Evolutionary conservation across 2,797 vertebrate genomes (phyloP).

Genomic region (Neosilurus mollespiculum): DNA sequence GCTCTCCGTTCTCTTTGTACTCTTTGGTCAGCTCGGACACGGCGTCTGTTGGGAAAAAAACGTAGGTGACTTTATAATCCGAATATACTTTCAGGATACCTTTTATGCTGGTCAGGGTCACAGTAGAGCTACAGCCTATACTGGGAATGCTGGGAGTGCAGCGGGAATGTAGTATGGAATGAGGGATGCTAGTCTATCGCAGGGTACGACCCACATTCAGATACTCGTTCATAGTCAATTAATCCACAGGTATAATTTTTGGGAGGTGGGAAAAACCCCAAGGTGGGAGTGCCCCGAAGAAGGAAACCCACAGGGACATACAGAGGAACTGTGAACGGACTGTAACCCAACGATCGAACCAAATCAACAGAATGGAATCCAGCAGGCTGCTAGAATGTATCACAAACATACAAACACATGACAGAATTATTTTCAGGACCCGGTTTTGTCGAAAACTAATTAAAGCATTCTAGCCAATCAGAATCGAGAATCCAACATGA

Average conservation of each 20-base stretch:
- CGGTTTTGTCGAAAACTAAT: not conserved
- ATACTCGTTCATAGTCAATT: no score
- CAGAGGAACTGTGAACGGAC: not conserved
- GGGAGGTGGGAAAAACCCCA: not conserved
- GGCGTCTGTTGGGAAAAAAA: constrained; percentile 72
- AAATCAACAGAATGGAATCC: not conserved
- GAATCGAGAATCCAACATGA: not conserved
- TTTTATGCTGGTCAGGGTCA: no score
- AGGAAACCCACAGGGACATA: not conserved
- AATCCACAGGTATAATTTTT: not conserved
- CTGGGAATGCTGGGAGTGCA: not conserved
- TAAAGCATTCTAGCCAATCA: not conserved
- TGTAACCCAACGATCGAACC: not conserved
- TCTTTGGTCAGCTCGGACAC: constrained; percentile 87
- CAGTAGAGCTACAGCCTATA: not conserved
- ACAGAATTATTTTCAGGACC: not conserved
- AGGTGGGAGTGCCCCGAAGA: not conserved
- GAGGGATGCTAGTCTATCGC: not conserved
- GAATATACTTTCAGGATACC: not conserved
- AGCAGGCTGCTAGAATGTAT: not conserved
- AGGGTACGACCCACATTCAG: not conserved
- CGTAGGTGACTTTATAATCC: no score
- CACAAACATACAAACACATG: not conserved
- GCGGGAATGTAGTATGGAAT: not conserved
- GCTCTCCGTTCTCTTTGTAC: constrained; percentile 88